Evolutionary conservation across 2,113 vertebrate genomes (phyloP), one percentile per base, ranked within the genome.

Genomic region (Oncorhynchus tshawytscha): DNA sequence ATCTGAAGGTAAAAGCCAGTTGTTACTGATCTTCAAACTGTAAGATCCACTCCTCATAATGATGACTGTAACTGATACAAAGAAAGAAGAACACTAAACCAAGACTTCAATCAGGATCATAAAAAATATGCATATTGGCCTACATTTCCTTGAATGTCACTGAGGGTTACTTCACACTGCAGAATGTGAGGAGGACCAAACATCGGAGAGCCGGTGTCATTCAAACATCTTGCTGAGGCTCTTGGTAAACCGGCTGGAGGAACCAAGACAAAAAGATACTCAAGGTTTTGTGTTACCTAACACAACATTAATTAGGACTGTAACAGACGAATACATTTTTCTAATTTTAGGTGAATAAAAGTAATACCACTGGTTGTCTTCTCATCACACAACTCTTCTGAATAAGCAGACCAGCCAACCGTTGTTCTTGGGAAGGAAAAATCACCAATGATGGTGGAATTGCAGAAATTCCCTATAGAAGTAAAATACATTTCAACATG

Each of bases 351-450:
- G 39, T 24, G 2, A 49, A 51, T 70, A 71, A 15, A 31, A 25
- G 24, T 64, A 72, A 3, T 68, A 88, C 86, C 78, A 39, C 4
- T 51, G 12, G 11, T 45, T 0, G 74, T 75, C 54, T 51, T 66
- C 18, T 2, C 0, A 0, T 2, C 1, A 71, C 86, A 88, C 1
- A 5, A 2, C 2, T 84, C 15, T 0, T 65, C 16, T 15, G 86
- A 84, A 54, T 86, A 88, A 6, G 76, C 72, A 8, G 82, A 88
- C 80, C 79, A 81, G 31, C 74, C 82, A 0, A 72, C 11, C 12
- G 71, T 13, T 1, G 84, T 82, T 0, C 0, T 6, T 9, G 34
- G 72, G 51, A 86, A 88, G 0, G 0, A 57, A 16, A 74, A 80
- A 12, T 1, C 9, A 0, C 0, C 3, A 2, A 82, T 0, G 13